Evolutionary conservation across 2,797 vertebrate species (phyloP), one percentile per base, ranked within the genome.

Genomic region (Takifugu rubripes): DNA sequence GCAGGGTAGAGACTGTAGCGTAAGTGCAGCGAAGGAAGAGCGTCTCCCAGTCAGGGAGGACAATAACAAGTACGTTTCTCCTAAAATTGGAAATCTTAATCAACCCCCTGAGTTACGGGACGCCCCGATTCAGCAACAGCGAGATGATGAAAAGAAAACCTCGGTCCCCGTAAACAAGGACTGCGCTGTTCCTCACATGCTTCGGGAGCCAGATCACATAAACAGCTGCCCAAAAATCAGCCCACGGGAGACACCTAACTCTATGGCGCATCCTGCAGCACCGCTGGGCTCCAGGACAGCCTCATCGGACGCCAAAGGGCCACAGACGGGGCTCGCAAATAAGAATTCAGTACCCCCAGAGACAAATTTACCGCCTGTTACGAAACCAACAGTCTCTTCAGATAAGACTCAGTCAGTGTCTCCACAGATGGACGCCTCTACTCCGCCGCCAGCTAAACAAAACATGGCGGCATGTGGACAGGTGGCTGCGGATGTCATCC

Each of bases 1-100:
- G 53, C 74, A 66, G 25, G 80, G 44, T 65, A 83, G 77, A 46
- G 74, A 68, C 54, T 78, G 64, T 69, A 79, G 57, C 75, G 59
- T 68, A 58, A 85, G 84, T 57, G 52, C 55, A 25, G 26, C 62
- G n/a, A 66, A 59, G 44, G 72, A 75, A 59, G 57, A 68, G 47
- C 16, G 43, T 15, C 50, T 48, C 16, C 2, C 62, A 31, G 50
- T 42, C 15, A 45, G 0, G 49, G 76, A 73, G 44, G 62, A 61
- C 56, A 65, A 52, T 17, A 43, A 69, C 45, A 82, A 74, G 69
- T 31, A 61, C 2, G 48, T 63, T 36, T 58, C 70, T 48, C 31
- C 47, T 16, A 68, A 56, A 42, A 79, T 70, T 69, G 80, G 69
- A 75, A 87, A 68, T 61, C 57, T 64, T 6, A 82, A 74, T 27